A percentile compares a stretch with the other conserved stretches of the same genome.
Evolutionary conservation across 2,797 vertebrate genomes (phyloP).

Genomic region (Onychomys torridus): DNA sequence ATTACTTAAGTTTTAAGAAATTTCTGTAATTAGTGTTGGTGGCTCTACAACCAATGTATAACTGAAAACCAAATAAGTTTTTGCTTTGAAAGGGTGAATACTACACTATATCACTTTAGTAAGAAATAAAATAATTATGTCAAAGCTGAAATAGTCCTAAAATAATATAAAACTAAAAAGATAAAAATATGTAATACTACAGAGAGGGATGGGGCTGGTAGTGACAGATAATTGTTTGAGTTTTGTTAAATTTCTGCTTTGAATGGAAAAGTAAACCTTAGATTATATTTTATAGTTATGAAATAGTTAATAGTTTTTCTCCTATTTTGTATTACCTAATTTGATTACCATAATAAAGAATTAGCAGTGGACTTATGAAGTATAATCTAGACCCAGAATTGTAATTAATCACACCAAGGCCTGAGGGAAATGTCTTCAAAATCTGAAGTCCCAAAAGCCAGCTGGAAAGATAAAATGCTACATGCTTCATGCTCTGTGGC

Average conservation of each 20-base stretch:
- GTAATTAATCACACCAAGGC: neutral
- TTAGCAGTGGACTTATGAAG: neutral
- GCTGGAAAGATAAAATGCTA: neutral
- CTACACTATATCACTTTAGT: neutral
- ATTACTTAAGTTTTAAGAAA: neutral
- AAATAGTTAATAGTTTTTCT: neutral
- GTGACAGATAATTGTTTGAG: accelerated
- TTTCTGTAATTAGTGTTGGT: neutral
- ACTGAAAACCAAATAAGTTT: neutral
- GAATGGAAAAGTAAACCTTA: neutral
- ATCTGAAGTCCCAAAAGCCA: neutral
- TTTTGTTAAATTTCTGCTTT: neutral
- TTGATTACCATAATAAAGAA: neutral
- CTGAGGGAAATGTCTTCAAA: neutral
- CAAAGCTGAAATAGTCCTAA: neutral
- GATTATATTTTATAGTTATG: neutral
- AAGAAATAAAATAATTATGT: neutral
- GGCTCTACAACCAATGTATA: neutral
- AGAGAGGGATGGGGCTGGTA: neutral
- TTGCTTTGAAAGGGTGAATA: neutral
- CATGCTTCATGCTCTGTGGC: accelerated
- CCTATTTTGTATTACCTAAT: too few species aligned
- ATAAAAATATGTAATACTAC: neutral
- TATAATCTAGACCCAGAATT: neutral
- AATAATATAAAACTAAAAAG: neutral